These are phyloP conservation scores for Eupithecia dodoneata DNA, from an alignment of 2,888 invertebrate genomes.

Conservation along the genomic window DNA sequence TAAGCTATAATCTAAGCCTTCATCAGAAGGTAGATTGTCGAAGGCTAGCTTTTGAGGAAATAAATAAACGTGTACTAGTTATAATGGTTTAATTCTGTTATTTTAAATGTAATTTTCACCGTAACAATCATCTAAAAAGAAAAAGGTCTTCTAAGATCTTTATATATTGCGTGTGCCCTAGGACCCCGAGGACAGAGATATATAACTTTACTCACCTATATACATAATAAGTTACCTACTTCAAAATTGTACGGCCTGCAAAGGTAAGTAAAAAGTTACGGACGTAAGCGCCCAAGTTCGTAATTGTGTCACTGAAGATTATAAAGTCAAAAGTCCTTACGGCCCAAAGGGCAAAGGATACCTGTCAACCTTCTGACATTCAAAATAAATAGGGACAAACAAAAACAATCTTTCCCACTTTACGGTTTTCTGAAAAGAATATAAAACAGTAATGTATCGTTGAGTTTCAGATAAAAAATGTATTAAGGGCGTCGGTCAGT, in stretches of 20 bases:
- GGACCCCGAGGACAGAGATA: no score
- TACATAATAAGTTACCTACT: not conserved
- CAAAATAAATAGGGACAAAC: conserved; percentile 43
- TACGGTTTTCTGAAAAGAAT: conserved; percentile 53
- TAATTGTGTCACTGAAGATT: not conserved
- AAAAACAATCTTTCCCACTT: conserved; percentile 54
- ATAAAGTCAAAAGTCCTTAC: not conserved
- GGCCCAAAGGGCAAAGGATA: conserved; percentile 15
- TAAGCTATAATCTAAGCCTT: no score
- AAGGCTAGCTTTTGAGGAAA: no score
- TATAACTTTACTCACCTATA: no score
- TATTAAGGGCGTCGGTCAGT: conserved; percentile 62
- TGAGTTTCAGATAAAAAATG: conserved; percentile 63
- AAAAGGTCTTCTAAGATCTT: no score
- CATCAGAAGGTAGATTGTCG: no score
- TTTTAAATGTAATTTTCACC: no score
- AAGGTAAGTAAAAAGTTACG: conserved; percentile 1
- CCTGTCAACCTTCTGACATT: conserved; percentile 24
- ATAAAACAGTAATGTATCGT: conserved; percentile 56
- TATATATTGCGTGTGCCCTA: no score
- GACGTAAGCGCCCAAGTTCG: not conserved
- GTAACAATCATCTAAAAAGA: no score
- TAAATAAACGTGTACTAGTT: no score
- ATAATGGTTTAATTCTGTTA: no score
- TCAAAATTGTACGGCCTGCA: not conserved